A percentile compares a stretch with the other conserved stretches of the same genome.
Conservation (phyloP, 2,113 vertebrate genomes). For the Prinia subflava region DNA sequence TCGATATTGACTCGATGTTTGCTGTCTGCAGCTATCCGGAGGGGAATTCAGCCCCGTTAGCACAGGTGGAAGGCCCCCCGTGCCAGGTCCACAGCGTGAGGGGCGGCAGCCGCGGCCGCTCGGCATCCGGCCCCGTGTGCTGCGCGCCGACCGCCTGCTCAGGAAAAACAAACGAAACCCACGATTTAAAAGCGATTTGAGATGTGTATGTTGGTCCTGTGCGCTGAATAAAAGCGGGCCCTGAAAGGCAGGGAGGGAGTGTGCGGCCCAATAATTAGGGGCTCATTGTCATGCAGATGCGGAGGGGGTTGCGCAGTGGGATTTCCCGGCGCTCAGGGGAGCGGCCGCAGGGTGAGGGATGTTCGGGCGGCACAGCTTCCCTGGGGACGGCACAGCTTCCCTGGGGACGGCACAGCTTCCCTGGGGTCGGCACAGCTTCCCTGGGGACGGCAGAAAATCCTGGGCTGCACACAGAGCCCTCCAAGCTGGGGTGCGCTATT, state of each 20-base stretch:
- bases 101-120: background rate
- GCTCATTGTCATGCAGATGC: conserved; percentile 44
- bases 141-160: background rate
- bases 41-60: background rate
- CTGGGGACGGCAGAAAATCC: accelerated
- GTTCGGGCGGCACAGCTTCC: background rate
- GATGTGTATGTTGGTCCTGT: conserved; percentile 33
- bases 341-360: background rate
- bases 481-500: background rate
- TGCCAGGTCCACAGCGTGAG: background rate
- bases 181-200: conserved; percentile 36
- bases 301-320: background rate
- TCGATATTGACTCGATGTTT: background rate
- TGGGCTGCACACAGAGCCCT: background rate
- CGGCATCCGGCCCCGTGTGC: background rate
- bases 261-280: conserved; percentile 5
- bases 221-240: background rate
- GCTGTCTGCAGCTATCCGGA: background rate
- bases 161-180: conserved; percentile 28
- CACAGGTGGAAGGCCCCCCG: background rate
- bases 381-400: background rate
- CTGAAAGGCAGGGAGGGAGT: conserved; percentile 40
- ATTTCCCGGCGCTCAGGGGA: background rate
- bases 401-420: background rate
- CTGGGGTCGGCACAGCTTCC: background rate